Evolutionary conservation across 92 coral and sea anemone species (phyloP), one percentile per base, ranked within the genome.

Genomic region (Epizoanthus scotinus): DNA sequence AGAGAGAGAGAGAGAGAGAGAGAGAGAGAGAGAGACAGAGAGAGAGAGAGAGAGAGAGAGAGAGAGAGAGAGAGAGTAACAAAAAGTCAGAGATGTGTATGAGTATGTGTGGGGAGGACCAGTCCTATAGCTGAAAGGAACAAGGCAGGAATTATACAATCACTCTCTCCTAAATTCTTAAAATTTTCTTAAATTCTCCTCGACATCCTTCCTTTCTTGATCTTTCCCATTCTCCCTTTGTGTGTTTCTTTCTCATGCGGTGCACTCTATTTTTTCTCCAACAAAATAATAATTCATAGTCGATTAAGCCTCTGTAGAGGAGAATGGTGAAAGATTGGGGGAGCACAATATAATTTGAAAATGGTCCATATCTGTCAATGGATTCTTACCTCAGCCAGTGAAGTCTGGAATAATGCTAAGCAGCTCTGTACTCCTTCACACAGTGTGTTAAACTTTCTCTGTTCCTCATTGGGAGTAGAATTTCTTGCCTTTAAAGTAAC

Each of bases 391-490:
- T 95, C 98, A 31, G 82, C 87, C 80, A 95, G 77, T 2, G 95
- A 95, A 9, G 87, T 88, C 81, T 95, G 98, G 82, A 95, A 95
- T 59, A 91, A 62, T 26, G 99, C 97, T 61, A 93, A 72, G 40
- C 91, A 86, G 70, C 92, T 95, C 78, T 91, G 91, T 24, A 95
- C 99, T 15, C 98, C 98, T 38, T 87, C 94, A 78, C 99, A 95
- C 58, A 95, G 88, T 22, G 71, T 89, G 56, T 89, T 93, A 73
- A 95, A 95, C 73, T 93, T 93, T n/a, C 73, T 84, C 44, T 84
- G 90, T 54, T 95, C 99, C 67, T 87, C 94, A 63, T 79, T 78
- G 71, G 89, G 84, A 19, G 88, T 67, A 58, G 84, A 74, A 34
- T 82, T 64, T 62, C 82, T 77, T 90, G 83, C 56, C 85, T 85